Evolutionary conservation across 1,140 invertebrate genomes (phyloP).

Genomic region (Myzus persicae): DNA sequence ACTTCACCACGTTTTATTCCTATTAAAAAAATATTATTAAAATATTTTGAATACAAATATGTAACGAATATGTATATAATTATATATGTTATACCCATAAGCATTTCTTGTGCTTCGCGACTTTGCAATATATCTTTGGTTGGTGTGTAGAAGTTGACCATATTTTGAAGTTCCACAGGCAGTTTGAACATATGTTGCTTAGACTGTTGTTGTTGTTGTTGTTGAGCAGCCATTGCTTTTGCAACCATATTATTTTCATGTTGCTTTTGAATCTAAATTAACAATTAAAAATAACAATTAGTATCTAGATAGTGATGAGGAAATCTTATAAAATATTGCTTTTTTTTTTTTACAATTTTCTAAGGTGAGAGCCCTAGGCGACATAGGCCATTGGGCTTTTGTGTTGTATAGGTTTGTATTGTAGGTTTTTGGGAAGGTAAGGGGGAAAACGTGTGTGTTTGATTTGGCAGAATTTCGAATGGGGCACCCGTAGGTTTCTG

Average conservation of each 20-base stretch:
- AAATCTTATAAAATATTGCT: too few relatives aligned
- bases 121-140: conserved; percentile 72
- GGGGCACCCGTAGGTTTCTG: too few relatives aligned
- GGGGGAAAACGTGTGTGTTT: too few relatives aligned
- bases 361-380: too few relatives aligned
- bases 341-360: too few relatives aligned
- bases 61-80: too few relatives aligned
- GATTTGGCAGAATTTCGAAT: too few relatives aligned
- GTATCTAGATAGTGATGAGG: too few relatives aligned
- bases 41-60: background rate
- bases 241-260: conserved; percentile 48
- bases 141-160: conserved; percentile 67
- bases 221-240: conserved; percentile 52
- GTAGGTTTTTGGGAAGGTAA: too few relatives aligned
- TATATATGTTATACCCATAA: conserved; percentile 68
- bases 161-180: conserved; percentile 68
- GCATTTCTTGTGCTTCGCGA: conserved; percentile 77
- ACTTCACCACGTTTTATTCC: conserved; percentile 77
- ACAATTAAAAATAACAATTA: too few relatives aligned
- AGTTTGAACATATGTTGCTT: conserved; percentile 64
- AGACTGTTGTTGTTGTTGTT: conserved; percentile 47
- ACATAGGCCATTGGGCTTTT: too few relatives aligned
- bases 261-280: conserved; percentile 58
- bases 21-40: conserved; percentile 61
- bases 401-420: too few relatives aligned